Evolutionary conservation across 2,888 invertebrate species (phyloP).

Genomic region (Drosophila phalerata): DNA sequence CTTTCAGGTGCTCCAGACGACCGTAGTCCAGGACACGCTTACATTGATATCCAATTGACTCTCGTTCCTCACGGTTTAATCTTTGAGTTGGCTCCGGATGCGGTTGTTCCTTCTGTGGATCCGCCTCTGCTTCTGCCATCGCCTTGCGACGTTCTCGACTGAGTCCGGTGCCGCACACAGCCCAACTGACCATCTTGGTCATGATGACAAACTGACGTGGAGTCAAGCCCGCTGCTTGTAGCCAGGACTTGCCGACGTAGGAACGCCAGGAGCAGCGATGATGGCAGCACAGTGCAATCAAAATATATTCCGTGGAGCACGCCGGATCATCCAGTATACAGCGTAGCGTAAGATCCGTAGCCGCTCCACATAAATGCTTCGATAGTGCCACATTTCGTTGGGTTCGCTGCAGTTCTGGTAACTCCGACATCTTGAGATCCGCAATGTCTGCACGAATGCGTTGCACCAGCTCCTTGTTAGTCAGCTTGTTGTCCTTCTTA

Average conservation of each 20-base stretch:
- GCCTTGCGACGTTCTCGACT: slow-evolving; percentile 86
- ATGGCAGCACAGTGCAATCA: slow-evolving; percentile 96
- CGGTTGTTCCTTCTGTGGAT: slow-evolving; percentile 34
- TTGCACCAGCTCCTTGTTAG: slow-evolving; percentile 86
- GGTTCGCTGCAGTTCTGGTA: slow-evolving; percentile 85
- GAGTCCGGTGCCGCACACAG: slow-evolving; percentile 91
- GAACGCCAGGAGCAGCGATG: slow-evolving; percentile 92
- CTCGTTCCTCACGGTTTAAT: slow-evolving; percentile 86
- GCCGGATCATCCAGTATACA: slow-evolving; percentile 86
- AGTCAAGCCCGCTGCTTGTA: slow-evolving; percentile 87
- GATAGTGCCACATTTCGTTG: slow-evolving; percentile 90
- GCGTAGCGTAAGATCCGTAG: slow-evolving; percentile 92
- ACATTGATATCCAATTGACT: slow-evolving; percentile 89
- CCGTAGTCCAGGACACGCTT: slow-evolving; percentile 93
- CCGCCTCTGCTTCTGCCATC: slow-evolving; percentile 59
- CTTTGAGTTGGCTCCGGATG: slow-evolving; percentile 52
- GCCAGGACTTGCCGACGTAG: slow-evolving; percentile 90
- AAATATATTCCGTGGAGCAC: slow-evolving; percentile 86
- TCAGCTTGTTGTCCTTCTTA: slow-evolving; percentile 90
- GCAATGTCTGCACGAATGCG: slow-evolving; percentile 93
- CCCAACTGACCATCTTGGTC: slow-evolving; percentile 95
- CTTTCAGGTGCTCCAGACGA: slow-evolving; percentile 88
- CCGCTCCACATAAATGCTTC: slow-evolving; percentile 95
- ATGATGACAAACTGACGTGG: slow-evolving; percentile 90
- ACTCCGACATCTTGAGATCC: slow-evolving; percentile 89